phyloP scores from a whole-genome alignment of 2,888 invertebrate species.

The Diaphora mendica region DNA sequence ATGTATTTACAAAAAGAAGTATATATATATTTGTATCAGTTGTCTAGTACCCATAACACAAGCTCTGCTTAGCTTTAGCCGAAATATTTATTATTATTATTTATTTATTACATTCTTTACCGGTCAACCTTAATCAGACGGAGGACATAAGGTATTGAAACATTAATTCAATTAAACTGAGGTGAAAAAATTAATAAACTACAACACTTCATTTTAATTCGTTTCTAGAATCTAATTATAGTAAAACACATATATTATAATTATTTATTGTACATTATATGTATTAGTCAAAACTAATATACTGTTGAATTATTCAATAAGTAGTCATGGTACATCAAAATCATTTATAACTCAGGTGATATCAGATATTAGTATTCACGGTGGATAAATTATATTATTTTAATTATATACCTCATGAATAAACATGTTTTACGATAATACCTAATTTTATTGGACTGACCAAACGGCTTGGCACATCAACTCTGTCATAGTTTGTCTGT shows the following conservation, averaged over 20 bases:
- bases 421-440: constrained; percentile 34
- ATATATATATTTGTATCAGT: too few species aligned
- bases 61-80: too few species aligned
- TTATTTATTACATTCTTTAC: neutral
- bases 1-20: too few species aligned
- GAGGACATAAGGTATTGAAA: neutral
- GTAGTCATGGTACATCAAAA: constrained; percentile 11
- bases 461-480: constrained; percentile 23
- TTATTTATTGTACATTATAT: neutral
- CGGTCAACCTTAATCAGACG: neutral
- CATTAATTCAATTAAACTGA: neutral
- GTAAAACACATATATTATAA: neutral
- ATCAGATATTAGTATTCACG: constrained; percentile 26
- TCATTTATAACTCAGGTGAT: constrained; percentile 28
- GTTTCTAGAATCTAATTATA: neutral
- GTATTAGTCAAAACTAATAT: neutral
- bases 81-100: too few species aligned
- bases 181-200: neutral
- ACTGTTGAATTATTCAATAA: constrained; percentile 10
- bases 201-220: neutral
- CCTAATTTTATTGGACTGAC: constrained; percentile 30
- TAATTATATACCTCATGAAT: constrained; percentile 38
- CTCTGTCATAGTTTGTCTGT: constrained; percentile 21
- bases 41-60: too few species aligned
- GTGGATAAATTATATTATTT: constrained; percentile 38